phyloP scores from a whole-genome alignment of 2,888 invertebrate species.

The Aphidoletes aphidimyza region DNA sequence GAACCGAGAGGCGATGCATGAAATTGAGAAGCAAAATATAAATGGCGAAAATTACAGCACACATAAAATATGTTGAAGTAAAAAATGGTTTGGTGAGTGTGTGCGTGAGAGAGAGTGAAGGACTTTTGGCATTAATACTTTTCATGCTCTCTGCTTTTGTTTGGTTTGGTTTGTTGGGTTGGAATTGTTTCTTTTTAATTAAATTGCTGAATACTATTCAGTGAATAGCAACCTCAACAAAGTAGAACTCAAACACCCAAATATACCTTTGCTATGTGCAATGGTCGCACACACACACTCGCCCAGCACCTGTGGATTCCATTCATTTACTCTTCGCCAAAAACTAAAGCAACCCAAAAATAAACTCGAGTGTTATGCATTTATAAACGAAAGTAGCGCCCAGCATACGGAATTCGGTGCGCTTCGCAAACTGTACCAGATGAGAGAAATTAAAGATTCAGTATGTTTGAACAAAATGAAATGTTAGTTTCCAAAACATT shows the following conservation, averaged over 20 bases:
- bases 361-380: conserved; percentile 42
- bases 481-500: conserved; percentile 8
- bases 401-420: not conserved
- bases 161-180: not conserved
- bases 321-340: not conserved
- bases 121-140: not conserved
- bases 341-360: not conserved
- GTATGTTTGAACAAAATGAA: not conserved
- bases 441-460: conserved; percentile 23
- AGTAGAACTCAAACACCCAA: not conserved
- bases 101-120: not conserved
- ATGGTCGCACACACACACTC: not conserved
- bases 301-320: conserved; percentile 28
- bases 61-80: not conserved
- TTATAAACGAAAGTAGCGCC: conserved; percentile 1
- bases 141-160: not conserved
- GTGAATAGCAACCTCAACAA: not conserved
- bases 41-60: conserved; percentile 41
- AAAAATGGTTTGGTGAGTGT: not conserved
- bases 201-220: not conserved
- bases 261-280: not conserved
- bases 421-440: too few species aligned
- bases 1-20: conserved; percentile 3
- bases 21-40: conserved; percentile 34
- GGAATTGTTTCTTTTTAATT: conserved; percentile 23